Percentiles rank a stretch among this genome's conserved stretches.
Conservation (phyloP, 2,888 invertebrate species). For the Polydrusus pterygomalis region DNA sequence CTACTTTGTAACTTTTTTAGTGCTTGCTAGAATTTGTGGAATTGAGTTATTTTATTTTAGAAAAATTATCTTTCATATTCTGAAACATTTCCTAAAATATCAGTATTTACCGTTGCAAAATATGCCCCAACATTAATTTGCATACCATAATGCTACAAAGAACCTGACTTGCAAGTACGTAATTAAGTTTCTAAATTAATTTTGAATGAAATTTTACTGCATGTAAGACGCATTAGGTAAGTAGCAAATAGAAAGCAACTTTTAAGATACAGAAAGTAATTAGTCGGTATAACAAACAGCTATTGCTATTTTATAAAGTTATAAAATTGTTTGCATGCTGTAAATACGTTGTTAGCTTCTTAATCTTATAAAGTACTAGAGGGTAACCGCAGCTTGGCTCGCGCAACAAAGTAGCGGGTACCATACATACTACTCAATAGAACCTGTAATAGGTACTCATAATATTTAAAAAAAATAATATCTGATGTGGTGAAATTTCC, state of each 20-base stretch:
- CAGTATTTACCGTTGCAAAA: neutral
- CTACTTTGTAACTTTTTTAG: too few species aligned
- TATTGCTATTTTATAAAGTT: neutral
- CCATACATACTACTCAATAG: too few species aligned
- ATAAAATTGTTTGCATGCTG: neutral
- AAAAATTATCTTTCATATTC: neutral
- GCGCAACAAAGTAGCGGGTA: too few species aligned
- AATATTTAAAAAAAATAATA: too few species aligned
- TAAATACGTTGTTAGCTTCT: too few species aligned
- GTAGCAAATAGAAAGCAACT: constrained; percentile 17
- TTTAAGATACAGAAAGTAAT: neutral
- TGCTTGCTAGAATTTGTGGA: too few species aligned
- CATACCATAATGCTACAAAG: constrained; percentile 38
- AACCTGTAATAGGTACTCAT: too few species aligned
- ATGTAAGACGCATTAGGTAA: constrained; percentile 22
- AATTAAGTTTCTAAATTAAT: constrained; percentile 45
- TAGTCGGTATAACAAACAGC: neutral
- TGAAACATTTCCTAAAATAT: neutral
- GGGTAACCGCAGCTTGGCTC: too few species aligned
- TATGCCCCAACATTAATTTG: constrained; percentile 15
- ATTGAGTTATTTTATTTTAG: too few species aligned
- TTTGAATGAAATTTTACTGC: constrained; percentile 36
- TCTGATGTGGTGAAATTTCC: too few species aligned
- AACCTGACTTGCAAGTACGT: constrained; percentile 36
- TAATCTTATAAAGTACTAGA: too few species aligned